These are phyloP conservation scores for Passerculus sandwichensis DNA, from an alignment of 2,797 vertebrate genomes.

Conservation along the genomic window DNA sequence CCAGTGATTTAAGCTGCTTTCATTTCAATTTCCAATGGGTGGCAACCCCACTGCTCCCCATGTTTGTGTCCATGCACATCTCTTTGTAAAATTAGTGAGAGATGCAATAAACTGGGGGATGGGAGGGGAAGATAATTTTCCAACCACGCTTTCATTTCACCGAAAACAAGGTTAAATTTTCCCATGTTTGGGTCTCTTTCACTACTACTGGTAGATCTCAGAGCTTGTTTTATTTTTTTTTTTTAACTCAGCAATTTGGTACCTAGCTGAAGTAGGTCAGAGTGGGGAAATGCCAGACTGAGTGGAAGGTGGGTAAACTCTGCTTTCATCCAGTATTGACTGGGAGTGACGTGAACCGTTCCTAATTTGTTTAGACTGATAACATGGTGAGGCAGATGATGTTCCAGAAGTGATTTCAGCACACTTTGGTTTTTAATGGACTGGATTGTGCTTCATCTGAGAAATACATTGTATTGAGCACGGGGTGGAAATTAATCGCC, in stretches of 20 bases:
- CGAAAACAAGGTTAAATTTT: not conserved
- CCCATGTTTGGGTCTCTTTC: not conserved
- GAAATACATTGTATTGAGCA: not conserved
- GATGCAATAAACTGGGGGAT: accelerated
- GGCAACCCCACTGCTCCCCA: not conserved
- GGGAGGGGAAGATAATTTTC: not conserved
- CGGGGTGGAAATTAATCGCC: not conserved
- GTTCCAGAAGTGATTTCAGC: constrained; percentile 17
- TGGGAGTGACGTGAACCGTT: not conserved
- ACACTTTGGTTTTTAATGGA: not conserved
- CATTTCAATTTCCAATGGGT: not conserved
- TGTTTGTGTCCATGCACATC: accelerated
- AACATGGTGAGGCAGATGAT: not conserved
- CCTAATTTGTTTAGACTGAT: not conserved
- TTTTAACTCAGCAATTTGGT: not conserved
- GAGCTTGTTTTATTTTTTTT: not conserved
- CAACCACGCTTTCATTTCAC: not conserved
- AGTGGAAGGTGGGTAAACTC: not conserved
- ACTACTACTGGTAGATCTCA: not conserved
- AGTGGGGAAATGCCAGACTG: not conserved
- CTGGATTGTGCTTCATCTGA: not conserved
- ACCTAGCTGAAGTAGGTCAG: not conserved
- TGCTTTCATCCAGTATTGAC: not conserved
- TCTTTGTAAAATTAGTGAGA: not conserved
- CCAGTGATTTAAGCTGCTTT: not conserved